These are phyloP conservation scores for Alcedo atthis DNA, from an alignment of 2,797 vertebrate genomes.

Conservation along the genomic window DNA sequence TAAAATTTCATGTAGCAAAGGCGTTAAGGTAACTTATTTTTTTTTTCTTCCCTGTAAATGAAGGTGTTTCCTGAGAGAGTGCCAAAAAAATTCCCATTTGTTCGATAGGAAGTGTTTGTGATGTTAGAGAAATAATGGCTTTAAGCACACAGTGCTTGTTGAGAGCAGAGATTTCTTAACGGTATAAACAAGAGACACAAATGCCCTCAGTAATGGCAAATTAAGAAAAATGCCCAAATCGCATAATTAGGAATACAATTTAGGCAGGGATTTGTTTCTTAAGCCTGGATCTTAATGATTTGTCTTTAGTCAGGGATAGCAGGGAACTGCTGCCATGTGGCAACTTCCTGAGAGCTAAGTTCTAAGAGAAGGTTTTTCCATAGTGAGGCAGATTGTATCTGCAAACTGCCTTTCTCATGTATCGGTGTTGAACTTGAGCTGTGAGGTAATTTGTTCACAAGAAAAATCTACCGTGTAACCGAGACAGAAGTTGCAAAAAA, in stretches of 20 bases:
- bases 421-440: not conserved
- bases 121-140: conserved; percentile 15
- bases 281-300: not conserved
- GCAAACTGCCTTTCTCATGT: not conserved
- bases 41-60: not conserved
- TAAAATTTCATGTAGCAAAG: not conserved
- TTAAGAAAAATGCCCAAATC: not conserved
- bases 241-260: fast-evolving
- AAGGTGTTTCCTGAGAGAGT: conserved; percentile 34
- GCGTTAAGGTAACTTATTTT: not conserved
- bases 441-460: not conserved
- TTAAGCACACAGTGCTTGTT: not conserved
- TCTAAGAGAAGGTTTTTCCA: not conserved
- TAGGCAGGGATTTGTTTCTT: not conserved
- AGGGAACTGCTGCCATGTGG: not conserved
- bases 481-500: not conserved
- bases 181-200: not conserved
- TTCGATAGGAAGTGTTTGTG: conserved; percentile 42
- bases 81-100: not conserved
- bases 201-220: not conserved
- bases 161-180: not conserved
- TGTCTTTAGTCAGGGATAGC: not conserved
- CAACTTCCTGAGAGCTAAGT: not conserved
- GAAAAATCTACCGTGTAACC: not conserved
- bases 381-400: not conserved